phyloP scores from a whole-genome alignment of 1,140 invertebrate genomes.

The Tetragnatha versicolor region DNA sequence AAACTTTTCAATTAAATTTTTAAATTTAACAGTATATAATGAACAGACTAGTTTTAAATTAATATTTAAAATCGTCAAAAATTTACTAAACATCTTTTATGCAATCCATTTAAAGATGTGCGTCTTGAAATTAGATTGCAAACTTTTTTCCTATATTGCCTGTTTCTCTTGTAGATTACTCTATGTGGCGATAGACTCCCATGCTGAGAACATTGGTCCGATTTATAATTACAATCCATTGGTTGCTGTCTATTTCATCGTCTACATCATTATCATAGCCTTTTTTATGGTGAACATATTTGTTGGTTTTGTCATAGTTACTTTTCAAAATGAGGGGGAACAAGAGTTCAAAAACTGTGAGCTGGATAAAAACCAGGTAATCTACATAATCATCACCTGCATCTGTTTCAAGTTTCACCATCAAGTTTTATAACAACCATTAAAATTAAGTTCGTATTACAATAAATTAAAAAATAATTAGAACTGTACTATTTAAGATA shows the following conservation, averaged over 20 bases:
- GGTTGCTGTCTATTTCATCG: constrained; percentile 98
- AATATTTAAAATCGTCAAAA: no score
- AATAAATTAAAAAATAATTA: no score
- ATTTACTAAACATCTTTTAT: not conserved
- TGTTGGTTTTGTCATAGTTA: constrained; percentile 99
- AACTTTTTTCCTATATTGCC: not conserved
- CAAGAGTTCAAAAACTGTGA: constrained; percentile 99
- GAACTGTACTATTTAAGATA: no score
- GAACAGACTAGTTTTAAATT: no score
- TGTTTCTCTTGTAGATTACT: constrained; percentile 77
- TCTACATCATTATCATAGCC: constrained; percentile 99
- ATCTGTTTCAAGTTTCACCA: no score
- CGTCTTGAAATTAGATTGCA: no score
- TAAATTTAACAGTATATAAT: no score
- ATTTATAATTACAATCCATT: constrained; percentile 97
- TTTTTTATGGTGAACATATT: constrained; percentile 99
- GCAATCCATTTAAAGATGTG: not conserved
- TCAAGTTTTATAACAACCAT: no score
- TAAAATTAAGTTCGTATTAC: no score
- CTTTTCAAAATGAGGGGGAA: constrained; percentile 96
- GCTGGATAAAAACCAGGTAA: constrained; percentile 88
- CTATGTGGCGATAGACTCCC: constrained; percentile 97
- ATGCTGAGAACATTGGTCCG: constrained; percentile 92
- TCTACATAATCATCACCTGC: no score
- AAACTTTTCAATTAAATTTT: no score